phyloP scores from a whole-genome alignment of 2,113 vertebrate genomes.

The Erythrolamprus reginae region DNA sequence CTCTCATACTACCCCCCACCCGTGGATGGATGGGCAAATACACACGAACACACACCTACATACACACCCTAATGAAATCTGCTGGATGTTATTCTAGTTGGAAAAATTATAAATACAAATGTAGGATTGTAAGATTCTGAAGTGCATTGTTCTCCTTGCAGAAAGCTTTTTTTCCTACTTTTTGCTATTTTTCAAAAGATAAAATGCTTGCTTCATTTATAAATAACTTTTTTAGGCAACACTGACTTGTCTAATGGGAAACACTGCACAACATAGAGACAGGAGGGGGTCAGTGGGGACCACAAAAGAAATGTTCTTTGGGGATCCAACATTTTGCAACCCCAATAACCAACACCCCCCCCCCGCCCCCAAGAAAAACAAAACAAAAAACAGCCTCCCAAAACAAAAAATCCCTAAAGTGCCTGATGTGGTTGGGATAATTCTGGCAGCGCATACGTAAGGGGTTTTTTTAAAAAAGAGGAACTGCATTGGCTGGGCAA shows the following conservation, averaged over 20 bases:
- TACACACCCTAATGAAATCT: background rate
- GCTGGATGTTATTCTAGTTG: slow-evolving; percentile 15
- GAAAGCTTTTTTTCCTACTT: background rate
- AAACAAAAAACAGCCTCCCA: slow-evolving; percentile 15
- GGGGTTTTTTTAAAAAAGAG: slow-evolving; percentile 1
- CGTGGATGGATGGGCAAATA: background rate
- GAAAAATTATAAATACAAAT: slow-evolving; percentile 11
- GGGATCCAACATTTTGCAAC: background rate
- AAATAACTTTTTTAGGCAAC: slow-evolving; percentile 49
- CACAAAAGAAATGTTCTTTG: background rate
- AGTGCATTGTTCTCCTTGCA: slow-evolving; percentile 48
- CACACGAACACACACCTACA: background rate
- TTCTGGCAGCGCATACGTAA: slow-evolving; percentile 44
- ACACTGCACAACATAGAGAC: slow-evolving; percentile 45
- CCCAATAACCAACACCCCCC: background rate
- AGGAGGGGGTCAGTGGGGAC: background rate
- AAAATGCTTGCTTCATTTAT: slow-evolving; percentile 29
- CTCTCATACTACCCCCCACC: background rate
- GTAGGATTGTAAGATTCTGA: slow-evolving; percentile 24
- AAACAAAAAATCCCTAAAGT: slow-evolving; percentile 72
- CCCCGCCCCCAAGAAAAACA: background rate
- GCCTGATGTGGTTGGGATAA: slow-evolving; percentile 64
- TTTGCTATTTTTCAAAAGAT: slow-evolving; percentile 23
- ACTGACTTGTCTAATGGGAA: slow-evolving; percentile 63
- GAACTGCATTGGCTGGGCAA: slow-evolving; percentile 51